Base-by-base conservation (phyloP, 2,888 invertebrate species). In the Helleia helle region DNA sequence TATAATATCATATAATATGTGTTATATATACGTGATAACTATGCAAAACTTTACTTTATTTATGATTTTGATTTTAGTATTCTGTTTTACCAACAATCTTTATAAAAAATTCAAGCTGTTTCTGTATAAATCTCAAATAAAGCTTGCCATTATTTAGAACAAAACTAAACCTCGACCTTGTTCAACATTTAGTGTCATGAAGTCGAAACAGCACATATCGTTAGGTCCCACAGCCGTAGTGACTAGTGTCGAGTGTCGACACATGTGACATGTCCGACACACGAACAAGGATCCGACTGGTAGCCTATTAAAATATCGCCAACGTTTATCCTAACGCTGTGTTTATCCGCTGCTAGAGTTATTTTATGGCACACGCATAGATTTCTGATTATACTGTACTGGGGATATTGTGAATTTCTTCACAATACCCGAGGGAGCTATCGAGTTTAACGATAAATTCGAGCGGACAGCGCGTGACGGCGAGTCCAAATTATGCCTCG, bases 401-500 rank as follows among this genome's bases (percentile, higher is more conserved):
- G 36, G 50, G 51, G 50, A 55, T 56, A 59, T 60, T 62, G 57
- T 58, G 54, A 51, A 55, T 55, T 65, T 61, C 54, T 52, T 52
- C 48, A 54, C 48, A 56, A 55, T 59, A 61, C 59, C 59, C 60
- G 47, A 49, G 65, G 61, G 63, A 62, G 62, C 57, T 64, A 61
- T 70, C 58, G 56, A 59, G 58, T 52, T 55, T 52, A 48, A 46
- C 62, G 71, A 70, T 73, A 71, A 71, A 65, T 58, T 57, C 60
- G 56, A 56, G 56, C 59, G 62, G 55, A 59, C 58, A 58, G 65
- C 64, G 70, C 71, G 73, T 71, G 74, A 71, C 66, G 71, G 56
- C 49, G 55, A 62, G 60, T 54, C 69, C 71, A 65, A 74, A 75
- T 71, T 71, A 71, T 73, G 67, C 63, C 56, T 53, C 45, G 59